Evolutionary conservation across 2,888 invertebrate species (phyloP).

Genomic region (Apantesis nais): DNA sequence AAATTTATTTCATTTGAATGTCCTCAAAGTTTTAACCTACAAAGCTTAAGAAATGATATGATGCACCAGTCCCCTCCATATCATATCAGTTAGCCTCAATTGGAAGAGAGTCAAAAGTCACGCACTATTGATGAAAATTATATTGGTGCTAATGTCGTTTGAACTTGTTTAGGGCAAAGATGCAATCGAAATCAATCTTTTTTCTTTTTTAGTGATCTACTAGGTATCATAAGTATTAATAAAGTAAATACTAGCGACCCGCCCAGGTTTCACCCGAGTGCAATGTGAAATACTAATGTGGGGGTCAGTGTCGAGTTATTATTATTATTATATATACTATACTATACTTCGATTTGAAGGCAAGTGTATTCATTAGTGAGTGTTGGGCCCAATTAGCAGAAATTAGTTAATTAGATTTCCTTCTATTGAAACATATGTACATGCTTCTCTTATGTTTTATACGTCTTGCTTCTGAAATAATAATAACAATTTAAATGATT

Average conservation of each 20-base stretch:
- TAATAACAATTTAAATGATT: neutral
- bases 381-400: slow-evolving; percentile 1
- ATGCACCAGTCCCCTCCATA: neutral
- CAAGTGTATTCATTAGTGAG: neutral
- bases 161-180: slow-evolving; percentile 2
- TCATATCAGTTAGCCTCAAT: slow-evolving; percentile 21
- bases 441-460: neutral
- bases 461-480: neutral
- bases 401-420: neutral
- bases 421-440: neutral
- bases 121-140: slow-evolving; percentile 18
- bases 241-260: neutral
- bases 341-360: slow-evolving; percentile 1
- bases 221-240: neutral
- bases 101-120: slow-evolving; percentile 23
- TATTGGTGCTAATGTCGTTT: slow-evolving; percentile 17
- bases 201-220: neutral
- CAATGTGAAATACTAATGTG: no score
- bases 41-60: slow-evolving; percentile 1
- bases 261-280: no score
- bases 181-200: neutral
- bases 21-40: neutral
- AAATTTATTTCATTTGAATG: neutral
- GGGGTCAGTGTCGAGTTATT: no score
- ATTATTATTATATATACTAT: no score